These are phyloP conservation scores for Lycodopsis pacificus DNA, from an alignment of 2,797 vertebrate species.

Conservation along the genomic window DNA sequence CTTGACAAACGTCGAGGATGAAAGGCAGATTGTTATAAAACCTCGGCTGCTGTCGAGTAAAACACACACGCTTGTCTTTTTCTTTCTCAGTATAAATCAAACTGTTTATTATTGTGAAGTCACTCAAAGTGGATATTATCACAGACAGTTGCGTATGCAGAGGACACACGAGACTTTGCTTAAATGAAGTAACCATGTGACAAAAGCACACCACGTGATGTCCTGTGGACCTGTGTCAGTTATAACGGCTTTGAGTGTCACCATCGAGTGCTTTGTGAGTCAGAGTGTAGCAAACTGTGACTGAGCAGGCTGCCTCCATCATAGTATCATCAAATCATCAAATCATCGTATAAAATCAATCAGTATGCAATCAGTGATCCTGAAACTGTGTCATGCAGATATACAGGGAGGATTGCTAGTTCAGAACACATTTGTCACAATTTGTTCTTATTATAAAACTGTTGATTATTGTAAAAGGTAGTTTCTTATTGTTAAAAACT, in stretches of 20 bases:
- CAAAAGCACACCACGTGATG: background rate
- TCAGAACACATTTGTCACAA: background rate
- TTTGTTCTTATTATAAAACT: background rate
- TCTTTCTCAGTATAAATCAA: slow-evolving; percentile 42
- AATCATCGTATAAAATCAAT: slow-evolving; percentile 1
- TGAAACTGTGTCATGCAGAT: background rate
- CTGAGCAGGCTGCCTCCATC: background rate
- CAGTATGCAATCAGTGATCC: too few relatives aligned
- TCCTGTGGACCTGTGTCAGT: slow-evolving; percentile 28
- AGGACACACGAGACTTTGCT: background rate
- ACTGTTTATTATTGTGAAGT: slow-evolving; percentile 65
- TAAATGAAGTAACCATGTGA: slow-evolving; percentile 11
- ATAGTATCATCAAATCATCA: background rate
- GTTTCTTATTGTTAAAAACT: background rate
- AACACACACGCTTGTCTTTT: slow-evolving; percentile 4
- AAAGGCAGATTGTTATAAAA: background rate
- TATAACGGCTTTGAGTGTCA: background rate
- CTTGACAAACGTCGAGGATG: background rate
- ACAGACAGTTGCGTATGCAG: slow-evolving; percentile 20
- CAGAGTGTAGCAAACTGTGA: background rate
- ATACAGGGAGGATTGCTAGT: slow-evolving; percentile 13
- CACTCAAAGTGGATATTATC: slow-evolving; percentile 21
- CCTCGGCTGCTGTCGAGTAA: background rate
- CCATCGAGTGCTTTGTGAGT: background rate
- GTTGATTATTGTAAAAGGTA: slow-evolving; percentile 12